Evolutionary conservation across 1,140 invertebrate genomes (phyloP).

Genomic region (Macrostomum lignano): DNA sequence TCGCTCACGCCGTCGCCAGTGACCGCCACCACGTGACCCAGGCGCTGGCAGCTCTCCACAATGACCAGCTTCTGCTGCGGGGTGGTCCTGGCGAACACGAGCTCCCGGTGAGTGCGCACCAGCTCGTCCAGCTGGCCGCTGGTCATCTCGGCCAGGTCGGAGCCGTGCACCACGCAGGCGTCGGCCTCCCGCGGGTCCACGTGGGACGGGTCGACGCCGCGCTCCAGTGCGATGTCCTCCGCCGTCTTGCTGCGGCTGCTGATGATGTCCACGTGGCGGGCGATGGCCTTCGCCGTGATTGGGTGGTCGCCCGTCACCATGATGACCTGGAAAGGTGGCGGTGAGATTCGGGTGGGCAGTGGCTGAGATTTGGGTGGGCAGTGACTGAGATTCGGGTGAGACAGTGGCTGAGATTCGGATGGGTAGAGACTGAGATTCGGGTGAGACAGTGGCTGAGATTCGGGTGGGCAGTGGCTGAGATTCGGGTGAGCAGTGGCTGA

Average conservation of each 20-base stretch:
- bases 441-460: too few species aligned
- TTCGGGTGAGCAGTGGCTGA: too few species aligned
- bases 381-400: too few species aligned
- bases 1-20: constrained; percentile 81
- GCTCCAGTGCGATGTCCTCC: constrained; percentile 67
- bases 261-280: constrained; percentile 92
- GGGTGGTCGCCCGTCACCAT: constrained; percentile 65
- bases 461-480: too few species aligned
- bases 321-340: constrained; percentile 43
- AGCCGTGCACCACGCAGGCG: constrained; percentile 78
- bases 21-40: too few species aligned
- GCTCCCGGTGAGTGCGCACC: constrained; percentile 71
- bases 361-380: too few species aligned
- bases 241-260: constrained; percentile 76
- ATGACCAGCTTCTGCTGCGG: constrained; percentile 99
- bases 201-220: too few species aligned
- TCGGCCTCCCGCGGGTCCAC: constrained; percentile 55
- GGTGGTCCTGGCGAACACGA: constrained; percentile 92
- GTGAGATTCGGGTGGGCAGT: too few species aligned
- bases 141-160: constrained; percentile 62
- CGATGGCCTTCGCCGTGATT: constrained; percentile 97
- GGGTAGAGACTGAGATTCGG: too few species aligned
- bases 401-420: too few species aligned
- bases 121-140: constrained; percentile 71
- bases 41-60: constrained; percentile 76